A percentile compares a stretch with the other conserved stretches of the same genome.
Evolutionary conservation across 2,797 vertebrate species (phyloP).

Genomic region (Cynodonichthys magdalenae): DNA sequence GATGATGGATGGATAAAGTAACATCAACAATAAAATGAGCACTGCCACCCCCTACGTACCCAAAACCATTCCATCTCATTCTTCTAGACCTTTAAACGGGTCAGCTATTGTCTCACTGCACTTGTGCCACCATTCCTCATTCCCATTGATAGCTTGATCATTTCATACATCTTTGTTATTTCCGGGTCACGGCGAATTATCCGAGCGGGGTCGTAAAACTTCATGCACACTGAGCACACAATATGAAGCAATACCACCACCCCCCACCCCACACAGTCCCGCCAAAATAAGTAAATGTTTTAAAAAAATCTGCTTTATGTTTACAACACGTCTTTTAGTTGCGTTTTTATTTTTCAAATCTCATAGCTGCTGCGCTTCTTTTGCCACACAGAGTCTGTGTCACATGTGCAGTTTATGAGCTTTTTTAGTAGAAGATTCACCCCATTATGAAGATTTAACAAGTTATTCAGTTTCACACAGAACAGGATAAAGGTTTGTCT

Average conservation of each 20-base stretch:
- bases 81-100: slow-evolving; percentile 53
- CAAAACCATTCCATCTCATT: slow-evolving; percentile 20
- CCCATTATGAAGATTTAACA: neutral
- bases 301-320: neutral
- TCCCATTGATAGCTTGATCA: slow-evolving; percentile 45
- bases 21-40: slow-evolving; percentile 48
- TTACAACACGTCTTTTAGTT: neutral
- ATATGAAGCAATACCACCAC: neutral
- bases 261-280: no score
- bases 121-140: slow-evolving; percentile 41
- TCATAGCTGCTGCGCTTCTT: neutral
- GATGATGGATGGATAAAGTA: slow-evolving; percentile 2
- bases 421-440: neutral
- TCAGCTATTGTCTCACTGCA: slow-evolving; percentile 57
- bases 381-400: no score
- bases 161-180: slow-evolving; percentile 61
- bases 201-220: neutral
- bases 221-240: neutral
- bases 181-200: slow-evolving; percentile 68
- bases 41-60: slow-evolving; percentile 3
- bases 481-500: no score
- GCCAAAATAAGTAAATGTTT: neutral
- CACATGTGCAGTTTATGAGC: neutral
- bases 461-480: no score
- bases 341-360: neutral